A percentile compares a stretch with the other conserved stretches of the same genome.
phyloP scores from a whole-genome alignment of 2,113 vertebrate genomes.

The Trochalopteron elliotii region DNA sequence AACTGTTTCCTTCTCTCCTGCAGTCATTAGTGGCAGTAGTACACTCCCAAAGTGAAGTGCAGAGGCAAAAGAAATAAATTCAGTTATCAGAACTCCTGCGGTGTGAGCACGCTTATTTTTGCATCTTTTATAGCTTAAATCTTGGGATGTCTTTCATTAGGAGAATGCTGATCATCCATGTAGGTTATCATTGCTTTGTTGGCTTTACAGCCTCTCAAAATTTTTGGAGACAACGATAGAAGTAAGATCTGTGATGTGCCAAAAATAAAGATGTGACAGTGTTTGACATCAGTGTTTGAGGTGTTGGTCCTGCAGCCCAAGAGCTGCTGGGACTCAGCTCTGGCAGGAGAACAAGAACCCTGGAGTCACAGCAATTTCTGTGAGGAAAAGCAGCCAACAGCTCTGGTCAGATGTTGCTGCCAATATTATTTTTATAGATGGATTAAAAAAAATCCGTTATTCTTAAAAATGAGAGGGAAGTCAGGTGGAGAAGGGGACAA shows the following conservation, averaged over 20 bases:
- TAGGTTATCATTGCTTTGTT: background rate
- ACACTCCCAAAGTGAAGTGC: background rate
- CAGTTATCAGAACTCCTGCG: rapidly evolving
- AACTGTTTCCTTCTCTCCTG: background rate
- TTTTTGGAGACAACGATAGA: background rate
- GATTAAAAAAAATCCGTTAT: background rate
- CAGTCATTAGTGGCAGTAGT: background rate
- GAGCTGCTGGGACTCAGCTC: background rate
- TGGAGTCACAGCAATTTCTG: background rate
- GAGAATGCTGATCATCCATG: background rate
- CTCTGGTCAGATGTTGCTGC: background rate
- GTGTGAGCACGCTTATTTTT: background rate
- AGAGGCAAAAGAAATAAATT: background rate
- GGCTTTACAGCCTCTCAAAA: no score
- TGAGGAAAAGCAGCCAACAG: background rate
- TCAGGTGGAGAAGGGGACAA: background rate
- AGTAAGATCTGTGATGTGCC: background rate
- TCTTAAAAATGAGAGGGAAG: background rate
- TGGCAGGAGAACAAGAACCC: background rate
- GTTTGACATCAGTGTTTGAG: rapidly evolving
- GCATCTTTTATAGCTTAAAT: background rate
- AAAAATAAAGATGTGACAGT: background rate
- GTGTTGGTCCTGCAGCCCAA: background rate
- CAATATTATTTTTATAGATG: background rate
- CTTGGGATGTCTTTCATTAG: background rate